Conservation (phyloP, 2,113 vertebrate genomes). For the Carollia perspicillata region DNA sequence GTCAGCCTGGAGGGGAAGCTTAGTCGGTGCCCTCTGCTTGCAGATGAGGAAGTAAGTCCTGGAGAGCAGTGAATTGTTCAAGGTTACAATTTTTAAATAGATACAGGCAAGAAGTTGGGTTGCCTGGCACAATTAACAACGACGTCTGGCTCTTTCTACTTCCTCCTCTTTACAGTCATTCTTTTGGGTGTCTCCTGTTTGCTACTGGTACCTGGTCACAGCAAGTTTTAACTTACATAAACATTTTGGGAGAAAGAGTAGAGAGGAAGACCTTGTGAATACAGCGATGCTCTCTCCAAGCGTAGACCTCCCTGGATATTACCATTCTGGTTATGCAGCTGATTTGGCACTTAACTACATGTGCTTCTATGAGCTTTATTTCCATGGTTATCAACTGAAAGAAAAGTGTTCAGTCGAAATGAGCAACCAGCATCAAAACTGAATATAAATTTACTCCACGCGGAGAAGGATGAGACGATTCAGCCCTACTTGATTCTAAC, state of each 20-base stretch:
- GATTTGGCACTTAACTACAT: background rate
- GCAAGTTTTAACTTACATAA: background rate
- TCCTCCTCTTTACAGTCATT: background rate
- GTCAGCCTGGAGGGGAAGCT: background rate
- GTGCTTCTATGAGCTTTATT: background rate
- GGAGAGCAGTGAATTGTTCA: background rate
- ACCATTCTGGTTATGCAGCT: background rate
- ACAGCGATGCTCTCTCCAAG: background rate
- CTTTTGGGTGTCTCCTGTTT: background rate
- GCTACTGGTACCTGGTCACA: background rate
- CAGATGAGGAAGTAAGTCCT: background rate
- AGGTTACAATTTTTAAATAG: background rate
- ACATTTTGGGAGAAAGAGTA: background rate
- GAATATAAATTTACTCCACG: background rate
- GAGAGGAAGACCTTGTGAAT: background rate
- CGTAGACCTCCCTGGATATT: background rate
- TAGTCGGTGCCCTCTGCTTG: background rate
- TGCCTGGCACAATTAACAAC: background rate
- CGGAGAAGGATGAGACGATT: background rate
- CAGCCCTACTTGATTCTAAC: background rate
- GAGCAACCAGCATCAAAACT: background rate
- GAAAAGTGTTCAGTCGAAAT: background rate
- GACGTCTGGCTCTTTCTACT: background rate
- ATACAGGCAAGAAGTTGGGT: background rate
- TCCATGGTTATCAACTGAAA: background rate